These are phyloP conservation scores for Galerucella pusilla DNA, from an alignment of 2,888 invertebrate genomes.

Conservation along the genomic window DNA sequence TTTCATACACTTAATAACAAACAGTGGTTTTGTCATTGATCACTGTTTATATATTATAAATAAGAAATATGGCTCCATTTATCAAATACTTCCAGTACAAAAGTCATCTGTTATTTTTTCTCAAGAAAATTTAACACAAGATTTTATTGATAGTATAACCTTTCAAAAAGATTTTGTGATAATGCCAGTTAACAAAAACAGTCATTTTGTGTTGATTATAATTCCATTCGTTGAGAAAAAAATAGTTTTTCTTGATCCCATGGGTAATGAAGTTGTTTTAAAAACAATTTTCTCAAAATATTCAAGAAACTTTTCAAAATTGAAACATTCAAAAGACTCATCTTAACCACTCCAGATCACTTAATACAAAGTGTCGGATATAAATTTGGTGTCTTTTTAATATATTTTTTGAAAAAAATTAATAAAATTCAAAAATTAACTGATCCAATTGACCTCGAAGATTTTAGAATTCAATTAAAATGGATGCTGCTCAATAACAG, in stretches of 20 bases:
- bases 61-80: too few species aligned
- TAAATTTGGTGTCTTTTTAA: conserved; percentile 16
- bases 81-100: conserved; percentile 12
- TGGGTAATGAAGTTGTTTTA: conserved; percentile 3
- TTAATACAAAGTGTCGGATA: conserved; percentile 10
- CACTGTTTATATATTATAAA: neutral
- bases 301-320: neutral
- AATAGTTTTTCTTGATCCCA: conserved; percentile 16
- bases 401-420: conserved; percentile 14
- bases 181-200: conserved; percentile 10
- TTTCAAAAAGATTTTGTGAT: conserved; percentile 5
- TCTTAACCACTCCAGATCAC: conserved; percentile 4
- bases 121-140: neutral
- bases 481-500: too few species aligned
- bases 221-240: neutral
- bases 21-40: conserved; percentile 14
- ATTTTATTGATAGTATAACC: neutral
- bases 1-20: conserved; percentile 9
- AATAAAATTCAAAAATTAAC: conserved; percentile 1
- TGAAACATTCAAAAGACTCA: neutral
- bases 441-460: conserved; percentile 3
- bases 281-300: conserved; percentile 5
- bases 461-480: neutral
- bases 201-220: conserved; percentile 7
- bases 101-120: conserved; percentile 11